Evolutionary conservation across 2,797 vertebrate species (phyloP), one percentile per base, ranked within the genome.

Genomic region (Lutjanus campechanus): DNA sequence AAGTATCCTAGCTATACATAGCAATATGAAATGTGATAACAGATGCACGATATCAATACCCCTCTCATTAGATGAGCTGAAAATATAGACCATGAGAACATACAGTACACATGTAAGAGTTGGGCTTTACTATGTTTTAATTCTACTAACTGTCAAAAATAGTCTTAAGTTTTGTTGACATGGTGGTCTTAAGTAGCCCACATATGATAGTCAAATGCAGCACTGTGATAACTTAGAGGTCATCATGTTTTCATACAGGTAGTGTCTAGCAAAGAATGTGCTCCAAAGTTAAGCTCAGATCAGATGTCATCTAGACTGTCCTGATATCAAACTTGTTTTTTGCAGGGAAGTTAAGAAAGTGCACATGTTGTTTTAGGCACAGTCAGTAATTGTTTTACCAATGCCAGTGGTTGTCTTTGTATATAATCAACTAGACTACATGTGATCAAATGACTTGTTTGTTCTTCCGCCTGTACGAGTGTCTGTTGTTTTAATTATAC

Each of bases 21-120:
- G 47, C 49, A 40, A 59, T 15, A 20, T 61, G 73, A 71, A 60
- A 82, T 58, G 9, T 63, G 73, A 67, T 36, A 63, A 60, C 36
- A 12, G 46, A 71, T 56, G 20, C 15, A 22, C 36, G 20, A 47
- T 54, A 40, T 54, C 10, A 11, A 51, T 17, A 55, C 46, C 44
- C 3, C 13, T 20, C 15, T 41, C 44, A 43, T 59, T 29, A 51
- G 13, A 17, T 36, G n/a, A 19, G 36, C 36, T 20, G n/a, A 5
- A 12, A 50, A 50, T n/a, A 16, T 6, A 43, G n/a, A 60, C 12
- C 0, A 40, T 55, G 13, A 65, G 1, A 60, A 47, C 11, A 47
- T 25, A 25, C 29, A 36, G 41, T 25, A 25, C 29, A 36, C 4
- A 11, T 25, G 25, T 19, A 25, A 12, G 10, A 58, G 13, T 8